Base-by-base conservation (phyloP, 1,140 invertebrate species). In the Drosophila guanche region DNA sequence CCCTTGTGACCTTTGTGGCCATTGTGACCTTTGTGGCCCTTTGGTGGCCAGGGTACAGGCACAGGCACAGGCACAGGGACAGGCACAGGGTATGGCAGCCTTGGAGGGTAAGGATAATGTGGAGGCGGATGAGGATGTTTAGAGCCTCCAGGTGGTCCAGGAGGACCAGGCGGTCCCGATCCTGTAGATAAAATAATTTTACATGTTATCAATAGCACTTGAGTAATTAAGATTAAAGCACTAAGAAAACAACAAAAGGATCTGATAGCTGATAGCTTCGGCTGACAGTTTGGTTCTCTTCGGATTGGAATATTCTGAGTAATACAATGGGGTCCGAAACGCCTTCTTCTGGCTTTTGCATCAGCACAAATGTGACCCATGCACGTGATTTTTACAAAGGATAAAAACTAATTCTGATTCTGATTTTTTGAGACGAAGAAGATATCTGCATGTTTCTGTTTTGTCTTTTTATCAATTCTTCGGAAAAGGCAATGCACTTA, bases 1-100 rank as follows among this genome's bases (percentile, higher is more conserved):
- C 70, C 70, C 29, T 67, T 68, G 33, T 56, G 16, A 3, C 59
- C 59, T 8, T 61, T 46, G 1, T 63, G 42, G 20, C 69, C 69
- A 2, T 79, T 53, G 37, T 60, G 57, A 5, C 70, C 63, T 20
- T 79, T 56, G 46, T 69, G 43, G 6, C 76, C 72, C 12, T 75
- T 68, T 25, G 69, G 48, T 0, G 71, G 73, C 71, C 63, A 76
- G 3, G 72, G 70, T 6, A 75, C 61, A 14, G 71, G 71, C 8
- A 74, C 52, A 7, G 73, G 73, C 5, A 75, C 7, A 5, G 73
- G n/a, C n/a, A 75, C 61, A 14, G 71, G 71, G 7, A 74, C 52
- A 7, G 73, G 73, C 5, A 75, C 7, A 5, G 73, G 58, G 25
- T 63, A 56, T 27, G 47, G 54, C 14, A 6, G 14, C 33, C 8